Base-by-base conservation (phyloP, 2,888 invertebrate genomes). In the Spodoptera littoralis region DNA sequence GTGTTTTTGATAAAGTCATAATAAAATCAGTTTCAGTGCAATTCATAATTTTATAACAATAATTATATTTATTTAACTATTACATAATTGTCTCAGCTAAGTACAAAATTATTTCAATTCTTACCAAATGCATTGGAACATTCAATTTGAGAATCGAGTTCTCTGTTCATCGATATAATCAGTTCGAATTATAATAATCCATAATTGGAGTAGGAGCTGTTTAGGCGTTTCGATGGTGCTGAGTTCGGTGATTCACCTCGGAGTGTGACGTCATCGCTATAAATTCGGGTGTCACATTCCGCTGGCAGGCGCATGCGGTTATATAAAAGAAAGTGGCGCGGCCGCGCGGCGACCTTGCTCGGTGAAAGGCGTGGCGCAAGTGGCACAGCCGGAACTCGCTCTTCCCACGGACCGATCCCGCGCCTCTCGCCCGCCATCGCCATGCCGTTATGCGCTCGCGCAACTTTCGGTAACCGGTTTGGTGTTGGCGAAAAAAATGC, bases 251-350 rank as follows among this genome's bases (percentile, higher is more conserved):
- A 93, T 84, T 92, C 92, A 92, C 87, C 87, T 86, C 76, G 61
- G 49, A 13, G 54, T 30, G 76, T 94, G 93, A 93, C 93, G 92
- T 94, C 93, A 93, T 70, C 80, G 84, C 84, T 81, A 90, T 90
- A 90, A 90, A 91, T 93, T 93, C 86, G 93, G 92, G 90, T 91
- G 90, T 90, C 91, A 84, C 91, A 92, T 92, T 91, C 93, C 92
- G 84, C 80, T 82, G 86, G 86, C 84, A 80, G 75, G 78, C 81
- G 77, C 83, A 80, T 77, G 83, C 85, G 87, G 92, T 91, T 92
- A 91, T 92, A 92, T 93, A 92, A 92, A 94, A 93, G 94, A 94
- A 94, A 94, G 94, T 94, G 90, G 92, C 91, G 87, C 91, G 93
- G 92, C 90, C 93, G 90, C 90, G 90, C 80, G 77, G 83, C 94